phyloP scores from a whole-genome alignment of 2,113 vertebrate species.

The Sinocyclocheilus maitianheensis region DNA sequence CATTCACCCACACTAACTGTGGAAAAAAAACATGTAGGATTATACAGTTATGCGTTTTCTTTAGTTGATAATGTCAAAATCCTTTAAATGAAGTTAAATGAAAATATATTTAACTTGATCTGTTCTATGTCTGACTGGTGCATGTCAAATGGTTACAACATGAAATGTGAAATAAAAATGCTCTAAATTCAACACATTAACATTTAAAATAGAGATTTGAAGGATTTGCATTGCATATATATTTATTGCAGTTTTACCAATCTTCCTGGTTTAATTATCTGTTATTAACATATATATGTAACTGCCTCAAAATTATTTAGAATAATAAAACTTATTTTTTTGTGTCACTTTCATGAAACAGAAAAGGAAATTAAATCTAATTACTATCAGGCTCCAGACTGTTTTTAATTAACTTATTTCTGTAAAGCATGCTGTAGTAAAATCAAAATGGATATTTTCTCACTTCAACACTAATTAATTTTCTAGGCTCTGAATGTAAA shows the following conservation, averaged over 20 bases:
- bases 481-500: too few species aligned
- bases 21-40: background rate
- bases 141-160: background rate
- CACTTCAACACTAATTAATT: too few species aligned
- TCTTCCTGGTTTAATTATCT: background rate
- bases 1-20: background rate
- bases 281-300: background rate
- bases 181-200: background rate
- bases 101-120: background rate
- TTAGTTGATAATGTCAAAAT: background rate
- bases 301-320: too few species aligned
- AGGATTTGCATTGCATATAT: background rate
- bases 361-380: too few species aligned
- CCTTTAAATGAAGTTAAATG: background rate
- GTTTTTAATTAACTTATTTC: background rate
- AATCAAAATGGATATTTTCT: background rate
- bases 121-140: background rate
- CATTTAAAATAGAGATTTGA: background rate
- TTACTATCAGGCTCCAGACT: too few species aligned
- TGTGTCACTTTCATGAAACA: background rate
- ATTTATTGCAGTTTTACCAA: background rate
- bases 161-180: background rate
- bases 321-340: background rate
- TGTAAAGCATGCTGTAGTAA: background rate
- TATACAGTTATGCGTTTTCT: background rate